Conservation (phyloP, 2,113 vertebrate genomes). For the Puma concolor region DNA sequence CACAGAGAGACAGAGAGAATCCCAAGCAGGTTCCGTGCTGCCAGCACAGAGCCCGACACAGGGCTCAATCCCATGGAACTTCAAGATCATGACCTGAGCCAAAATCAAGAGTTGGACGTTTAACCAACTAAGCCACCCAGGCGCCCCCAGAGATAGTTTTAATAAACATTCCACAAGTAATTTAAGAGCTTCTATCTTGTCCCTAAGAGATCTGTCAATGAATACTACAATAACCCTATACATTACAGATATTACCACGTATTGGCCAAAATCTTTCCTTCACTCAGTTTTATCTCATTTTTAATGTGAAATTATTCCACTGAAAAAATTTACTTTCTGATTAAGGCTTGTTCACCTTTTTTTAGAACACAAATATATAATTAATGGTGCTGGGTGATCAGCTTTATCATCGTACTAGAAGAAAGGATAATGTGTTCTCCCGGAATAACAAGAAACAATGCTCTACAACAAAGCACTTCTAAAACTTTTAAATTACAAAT, state of each 20-base stretch:
- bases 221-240: not conserved
- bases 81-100: too few species aligned
- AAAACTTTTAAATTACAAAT: conserved; percentile 17
- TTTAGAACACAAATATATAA: not conserved
- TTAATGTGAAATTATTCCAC: conserved; percentile 19
- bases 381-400: not conserved
- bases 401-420: not conserved
- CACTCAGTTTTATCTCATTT: not conserved
- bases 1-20: too few species aligned
- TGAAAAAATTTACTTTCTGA: conserved; percentile 1
- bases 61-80: too few species aligned
- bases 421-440: not conserved
- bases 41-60: too few species aligned
- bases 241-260: not conserved
- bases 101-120: too few species aligned
- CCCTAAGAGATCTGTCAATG: not conserved
- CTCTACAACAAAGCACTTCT: not conserved
- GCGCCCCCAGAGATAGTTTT: not conserved
- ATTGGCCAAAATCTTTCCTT: not conserved
- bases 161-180: not conserved
- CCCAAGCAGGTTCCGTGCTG: too few species aligned
- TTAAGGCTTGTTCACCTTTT: not conserved
- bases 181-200: not conserved
- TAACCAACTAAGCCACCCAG: too few species aligned
- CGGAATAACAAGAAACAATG: not conserved